Evolutionary conservation across 2,113 vertebrate genomes (phyloP), one percentile per base, ranked within the genome.

Genomic region (Furnarius figulus): DNA sequence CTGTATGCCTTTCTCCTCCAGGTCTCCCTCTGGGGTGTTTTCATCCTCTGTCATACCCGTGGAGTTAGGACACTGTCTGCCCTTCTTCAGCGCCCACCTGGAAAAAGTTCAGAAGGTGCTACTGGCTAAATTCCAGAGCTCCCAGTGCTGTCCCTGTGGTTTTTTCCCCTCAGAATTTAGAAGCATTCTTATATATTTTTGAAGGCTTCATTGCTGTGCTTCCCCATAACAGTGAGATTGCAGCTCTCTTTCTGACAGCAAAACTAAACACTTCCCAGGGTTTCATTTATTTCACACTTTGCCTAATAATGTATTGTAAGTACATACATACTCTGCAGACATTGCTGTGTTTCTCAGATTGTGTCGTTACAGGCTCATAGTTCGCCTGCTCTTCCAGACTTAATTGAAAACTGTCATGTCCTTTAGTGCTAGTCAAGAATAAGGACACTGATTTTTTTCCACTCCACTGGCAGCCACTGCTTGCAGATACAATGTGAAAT

Each of bases 81-180:
- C 24, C 46, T 55, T 62, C 31, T 13, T 53, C 4, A 1, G 13
- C 6, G 6, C n/a, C 22, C 10, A 2, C 39, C 47, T 35, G 46
- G 27, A 73, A 22, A 67, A 5, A 62, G 8, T 9, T 76, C 23
- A 16, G 46, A 19, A 39, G 18, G 28, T 52, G 16, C 27, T 59
- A 50, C 12, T 47, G 33, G 37, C 18, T 67, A 47, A 78, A 59
- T 27, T 50, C 50, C 23, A 73, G 37, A 6, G 20, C 13, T 89
- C 30, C 2, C 5, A 27, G 14, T n/a, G 9, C 20, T 37, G 12
- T 27, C 20, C 4, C 18, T 0, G 0, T 12, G 47, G 12, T 3
- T 1, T 40, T 59, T 76, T 5, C 9, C 33, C 6, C 40, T 65
- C 40, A 33, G 12, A 76, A 33, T 21, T 70, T 62, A 79, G n/a